phyloP scores from a whole-genome alignment of 2,797 vertebrate species.

The Prunella strophiata region DNA sequence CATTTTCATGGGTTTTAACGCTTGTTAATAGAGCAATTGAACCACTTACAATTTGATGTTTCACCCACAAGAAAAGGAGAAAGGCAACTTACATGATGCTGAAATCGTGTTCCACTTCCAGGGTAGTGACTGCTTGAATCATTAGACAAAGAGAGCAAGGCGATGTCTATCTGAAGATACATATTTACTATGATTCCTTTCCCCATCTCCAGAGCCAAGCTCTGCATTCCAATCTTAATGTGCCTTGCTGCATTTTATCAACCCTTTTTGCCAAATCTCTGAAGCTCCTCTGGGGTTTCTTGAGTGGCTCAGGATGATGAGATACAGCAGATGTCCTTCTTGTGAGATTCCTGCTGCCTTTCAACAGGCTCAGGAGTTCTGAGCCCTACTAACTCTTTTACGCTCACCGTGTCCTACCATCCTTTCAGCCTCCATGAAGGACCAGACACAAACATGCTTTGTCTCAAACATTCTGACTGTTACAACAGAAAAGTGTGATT shows the following conservation, averaged over 20 bases:
- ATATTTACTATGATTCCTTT: background rate
- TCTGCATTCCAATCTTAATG: background rate
- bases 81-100: background rate
- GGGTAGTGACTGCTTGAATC: fast-evolving
- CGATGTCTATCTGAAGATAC: background rate
- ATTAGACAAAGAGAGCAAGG: background rate
- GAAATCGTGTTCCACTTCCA: background rate
- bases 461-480: background rate
- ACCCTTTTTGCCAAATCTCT: background rate
- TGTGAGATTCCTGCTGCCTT: background rate
- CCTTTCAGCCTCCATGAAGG: background rate
- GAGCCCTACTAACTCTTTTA: background rate
- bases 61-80: background rate
- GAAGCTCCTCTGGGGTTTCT: background rate
- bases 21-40: background rate
- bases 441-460: background rate
- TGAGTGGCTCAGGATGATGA: background rate
- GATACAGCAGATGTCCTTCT: background rate
- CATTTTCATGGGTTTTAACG: background rate
- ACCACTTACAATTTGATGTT: background rate
- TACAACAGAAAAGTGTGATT: background rate
- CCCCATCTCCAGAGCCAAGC: background rate
- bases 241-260: conserved; percentile 6
- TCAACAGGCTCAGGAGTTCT: background rate
- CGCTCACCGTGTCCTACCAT: background rate